Evolutionary conservation across 2,113 vertebrate genomes (phyloP).

Genomic region (Nycticorax nycticorax): DNA sequence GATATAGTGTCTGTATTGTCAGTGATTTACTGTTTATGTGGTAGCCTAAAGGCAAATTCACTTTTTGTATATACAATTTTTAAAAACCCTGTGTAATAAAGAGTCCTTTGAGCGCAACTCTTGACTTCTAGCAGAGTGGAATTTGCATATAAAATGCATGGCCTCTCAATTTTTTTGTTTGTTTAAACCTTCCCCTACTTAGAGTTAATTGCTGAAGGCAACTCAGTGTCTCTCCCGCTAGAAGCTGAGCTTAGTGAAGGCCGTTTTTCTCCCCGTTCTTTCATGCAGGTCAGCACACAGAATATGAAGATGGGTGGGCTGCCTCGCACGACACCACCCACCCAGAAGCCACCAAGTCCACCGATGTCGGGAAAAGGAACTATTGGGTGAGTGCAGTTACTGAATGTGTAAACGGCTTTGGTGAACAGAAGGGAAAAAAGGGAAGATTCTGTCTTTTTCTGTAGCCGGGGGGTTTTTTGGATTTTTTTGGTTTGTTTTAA

Average conservation of each 20-base stretch:
- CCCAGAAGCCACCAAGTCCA: constrained; percentile 97
- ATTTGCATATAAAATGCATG: constrained; percentile 72
- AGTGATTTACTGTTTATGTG: constrained; percentile 53
- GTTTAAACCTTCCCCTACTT: constrained; percentile 55
- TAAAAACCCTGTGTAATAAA: constrained; percentile 31
- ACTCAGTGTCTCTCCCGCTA: neutral
- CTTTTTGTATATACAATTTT: constrained; percentile 10
- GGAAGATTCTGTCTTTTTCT: neutral
- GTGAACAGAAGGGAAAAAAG: neutral
- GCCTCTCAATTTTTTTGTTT: constrained; percentile 56
- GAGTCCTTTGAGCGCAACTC: constrained; percentile 81
- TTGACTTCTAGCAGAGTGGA: constrained; percentile 69
- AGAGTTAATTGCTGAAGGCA: constrained; percentile 28
- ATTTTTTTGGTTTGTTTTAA: neutral
- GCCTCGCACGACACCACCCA: constrained; percentile 94
- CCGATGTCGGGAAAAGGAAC: constrained; percentile 96
- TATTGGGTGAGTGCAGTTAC: constrained; percentile 88
- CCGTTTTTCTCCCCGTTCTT: constrained; percentile 33
- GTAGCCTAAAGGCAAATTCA: constrained; percentile 70
- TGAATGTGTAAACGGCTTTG: neutral
- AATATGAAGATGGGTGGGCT: constrained; percentile 96
- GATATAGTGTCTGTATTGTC: constrained; percentile 1
- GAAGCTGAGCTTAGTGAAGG: constrained; percentile 54
- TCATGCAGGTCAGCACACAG: constrained; percentile 92
- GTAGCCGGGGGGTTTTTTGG: neutral